phyloP scores from a whole-genome alignment of 2,888 invertebrate genomes.

The Anoplius nigerrimus region DNA sequence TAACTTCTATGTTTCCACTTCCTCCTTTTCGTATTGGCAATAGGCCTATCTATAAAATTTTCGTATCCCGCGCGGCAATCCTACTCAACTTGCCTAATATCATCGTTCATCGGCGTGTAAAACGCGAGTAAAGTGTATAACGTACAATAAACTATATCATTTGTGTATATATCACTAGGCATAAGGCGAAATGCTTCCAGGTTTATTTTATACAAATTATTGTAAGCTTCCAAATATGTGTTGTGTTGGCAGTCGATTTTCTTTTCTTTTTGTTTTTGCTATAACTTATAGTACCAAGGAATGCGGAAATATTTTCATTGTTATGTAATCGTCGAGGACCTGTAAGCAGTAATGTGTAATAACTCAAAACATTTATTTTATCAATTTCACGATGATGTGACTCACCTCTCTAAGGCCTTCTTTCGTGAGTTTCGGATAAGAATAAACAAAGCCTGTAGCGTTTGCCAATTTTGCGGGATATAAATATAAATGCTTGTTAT shows the following conservation, averaged over 20 bases:
- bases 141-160: slow-evolving; percentile 5
- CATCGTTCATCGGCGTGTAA: slow-evolving; percentile 38
- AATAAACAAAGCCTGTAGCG: slow-evolving; percentile 78
- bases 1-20: slow-evolving; percentile 50
- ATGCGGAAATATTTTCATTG: slow-evolving; percentile 89
- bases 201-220: slow-evolving; percentile 41
- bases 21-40: slow-evolving; percentile 66
- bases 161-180: slow-evolving; percentile 62
- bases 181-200: slow-evolving; percentile 67
- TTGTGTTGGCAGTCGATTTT: too few species aligned
- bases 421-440: slow-evolving; percentile 80
- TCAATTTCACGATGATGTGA: neutral
- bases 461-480: slow-evolving; percentile 81
- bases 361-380: slow-evolving; percentile 20
- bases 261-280: slow-evolving; percentile 32
- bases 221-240: slow-evolving; percentile 37
- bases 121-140: slow-evolving; percentile 48
- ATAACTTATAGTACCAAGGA: slow-evolving; percentile 79
- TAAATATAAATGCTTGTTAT: slow-evolving; percentile 87
- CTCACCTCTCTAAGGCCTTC: slow-evolving; percentile 80
- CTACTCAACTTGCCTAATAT: slow-evolving; percentile 38
- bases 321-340: slow-evolving; percentile 88
- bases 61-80: slow-evolving; percentile 39
- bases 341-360: slow-evolving; percentile 68
- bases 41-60: slow-evolving; percentile 58